Percentiles rank a stretch among this genome's conserved stretches.
Evolutionary conservation across 2,888 invertebrate species (phyloP).

Genomic region (Lissocephala sabroskyi): DNA sequence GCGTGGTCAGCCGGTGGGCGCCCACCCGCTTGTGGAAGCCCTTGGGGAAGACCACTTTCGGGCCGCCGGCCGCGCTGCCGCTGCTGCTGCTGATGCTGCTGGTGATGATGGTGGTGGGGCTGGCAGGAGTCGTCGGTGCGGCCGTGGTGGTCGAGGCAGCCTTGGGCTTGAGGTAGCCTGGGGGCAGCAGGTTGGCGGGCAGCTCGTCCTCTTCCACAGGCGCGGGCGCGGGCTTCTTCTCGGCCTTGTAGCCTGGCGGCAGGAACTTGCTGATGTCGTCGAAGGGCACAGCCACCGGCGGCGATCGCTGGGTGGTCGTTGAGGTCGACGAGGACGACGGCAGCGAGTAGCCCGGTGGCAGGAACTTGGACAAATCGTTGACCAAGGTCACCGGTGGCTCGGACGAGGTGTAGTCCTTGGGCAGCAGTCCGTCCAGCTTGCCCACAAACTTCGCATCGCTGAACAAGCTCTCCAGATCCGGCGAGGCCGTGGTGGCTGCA

Average conservation of each 20-base stretch:
- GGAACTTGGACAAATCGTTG: slow-evolving; percentile 77
- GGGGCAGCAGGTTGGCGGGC: slow-evolving; percentile 73
- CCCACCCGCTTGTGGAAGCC: slow-evolving; percentile 75
- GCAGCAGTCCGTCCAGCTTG: slow-evolving; percentile 71
- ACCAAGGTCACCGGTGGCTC: slow-evolving; percentile 72
- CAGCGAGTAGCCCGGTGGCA: slow-evolving; percentile 77
- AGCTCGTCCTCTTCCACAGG: slow-evolving; percentile 33
- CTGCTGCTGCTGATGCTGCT: slow-evolving; percentile 49
- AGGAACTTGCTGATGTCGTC: slow-evolving; percentile 78
- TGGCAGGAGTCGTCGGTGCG: slow-evolving; percentile 33
- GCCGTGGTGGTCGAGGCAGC: slow-evolving; percentile 28
- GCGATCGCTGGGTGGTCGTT: slow-evolving; percentile 35
- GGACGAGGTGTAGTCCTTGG: slow-evolving; percentile 74
- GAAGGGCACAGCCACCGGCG: slow-evolving; percentile 70
- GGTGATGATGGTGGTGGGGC: slow-evolving; percentile 22
- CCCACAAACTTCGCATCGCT: slow-evolving; percentile 69
- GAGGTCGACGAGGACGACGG: slow-evolving; percentile 39
- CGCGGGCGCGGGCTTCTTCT: slow-evolving; percentile 20
- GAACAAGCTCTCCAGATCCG: slow-evolving; percentile 58
- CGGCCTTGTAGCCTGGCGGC: slow-evolving; percentile 72
- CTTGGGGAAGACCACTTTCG: slow-evolving; percentile 86
- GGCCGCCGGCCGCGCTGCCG: slow-evolving; percentile 54
- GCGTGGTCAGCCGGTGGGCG: slow-evolving; percentile 74
- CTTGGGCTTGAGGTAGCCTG: slow-evolving; percentile 72
- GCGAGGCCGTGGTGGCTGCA: slow-evolving; percentile 28